Percentiles rank a stretch among this genome's conserved stretches.
These are phyloP conservation scores for Rotaria magnacalcarata DNA, from an alignment of 2,888 invertebrate genomes.

Conservation along the genomic window DNA sequence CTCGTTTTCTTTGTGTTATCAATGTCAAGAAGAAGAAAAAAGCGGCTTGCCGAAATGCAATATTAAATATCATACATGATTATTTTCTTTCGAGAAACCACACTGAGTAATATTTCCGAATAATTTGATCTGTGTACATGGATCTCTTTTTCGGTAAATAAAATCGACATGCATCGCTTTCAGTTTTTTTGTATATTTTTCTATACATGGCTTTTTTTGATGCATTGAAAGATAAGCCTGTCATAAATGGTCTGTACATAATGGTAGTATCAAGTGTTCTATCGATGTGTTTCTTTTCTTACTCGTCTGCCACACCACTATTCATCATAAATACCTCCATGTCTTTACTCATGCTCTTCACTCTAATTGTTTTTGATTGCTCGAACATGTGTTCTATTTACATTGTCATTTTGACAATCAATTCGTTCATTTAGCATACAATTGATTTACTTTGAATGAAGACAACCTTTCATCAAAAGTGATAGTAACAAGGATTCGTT, in stretches of 20 bases:
- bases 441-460: neutral
- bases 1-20: neutral
- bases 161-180: neutral
- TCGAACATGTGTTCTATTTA: neutral
- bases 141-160: neutral
- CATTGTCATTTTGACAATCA: neutral
- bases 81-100: neutral
- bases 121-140: neutral
- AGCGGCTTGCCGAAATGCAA: neutral
- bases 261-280: neutral
- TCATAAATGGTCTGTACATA: neutral
- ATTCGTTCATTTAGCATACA: neutral
- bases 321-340: neutral
- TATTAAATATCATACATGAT: neutral
- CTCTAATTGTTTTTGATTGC: neutral
- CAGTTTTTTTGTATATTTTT: neutral
- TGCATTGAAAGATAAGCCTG: neutral
- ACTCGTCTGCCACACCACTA: neutral
- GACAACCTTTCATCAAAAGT: neutral
- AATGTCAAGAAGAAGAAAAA: neutral
- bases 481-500: neutral
- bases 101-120: neutral
- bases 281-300: neutral
- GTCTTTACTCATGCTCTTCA: neutral
- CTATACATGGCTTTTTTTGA: neutral